phyloP scores from a whole-genome alignment of 2,888 invertebrate genomes.

The Bombyx huttoni region DNA sequence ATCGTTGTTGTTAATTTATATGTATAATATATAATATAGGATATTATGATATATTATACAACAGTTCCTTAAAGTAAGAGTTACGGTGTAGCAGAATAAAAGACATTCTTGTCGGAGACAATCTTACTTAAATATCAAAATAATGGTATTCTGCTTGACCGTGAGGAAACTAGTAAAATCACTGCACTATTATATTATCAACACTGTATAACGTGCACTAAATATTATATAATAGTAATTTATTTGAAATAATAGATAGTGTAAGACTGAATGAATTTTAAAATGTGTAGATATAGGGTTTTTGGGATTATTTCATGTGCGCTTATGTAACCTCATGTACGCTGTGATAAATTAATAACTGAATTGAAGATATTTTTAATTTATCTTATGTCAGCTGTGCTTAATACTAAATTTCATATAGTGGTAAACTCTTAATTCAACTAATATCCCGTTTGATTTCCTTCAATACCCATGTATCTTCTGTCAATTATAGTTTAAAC shows the following conservation, averaged over 20 bases:
- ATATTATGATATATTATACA: slow-evolving; percentile 37
- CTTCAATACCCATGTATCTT: slow-evolving; percentile 28
- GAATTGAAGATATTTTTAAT: slow-evolving; percentile 14
- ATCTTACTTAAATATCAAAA: background rate
- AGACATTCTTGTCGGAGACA: slow-evolving; percentile 3
- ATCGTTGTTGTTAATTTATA: slow-evolving; percentile 53
- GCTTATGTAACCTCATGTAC: slow-evolving; percentile 44
- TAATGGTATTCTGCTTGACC: slow-evolving; percentile 25
- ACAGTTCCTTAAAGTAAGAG: slow-evolving; percentile 47
- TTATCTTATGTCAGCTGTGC: background rate
- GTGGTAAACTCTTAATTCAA: background rate
- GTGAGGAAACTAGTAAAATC: slow-evolving; percentile 26
- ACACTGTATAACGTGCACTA: slow-evolving; percentile 51
- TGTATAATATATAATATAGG: slow-evolving; percentile 19
- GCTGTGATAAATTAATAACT: slow-evolving; percentile 46
- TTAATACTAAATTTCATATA: background rate
- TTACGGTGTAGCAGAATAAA: slow-evolving; percentile 33
- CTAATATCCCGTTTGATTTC: slow-evolving; percentile 1
- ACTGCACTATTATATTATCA: slow-evolving; percentile 47
- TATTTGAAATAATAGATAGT: slow-evolving; percentile 44
- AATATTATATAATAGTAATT: slow-evolving; percentile 35
- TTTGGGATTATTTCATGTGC: slow-evolving; percentile 24
- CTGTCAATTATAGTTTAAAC: slow-evolving; percentile 61
- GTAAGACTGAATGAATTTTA: slow-evolving; percentile 58
- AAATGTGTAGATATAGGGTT: slow-evolving; percentile 27